Base-by-base conservation (phyloP, 64 coral and sea anemone genomes). In the Stylophora pistillata region DNA sequence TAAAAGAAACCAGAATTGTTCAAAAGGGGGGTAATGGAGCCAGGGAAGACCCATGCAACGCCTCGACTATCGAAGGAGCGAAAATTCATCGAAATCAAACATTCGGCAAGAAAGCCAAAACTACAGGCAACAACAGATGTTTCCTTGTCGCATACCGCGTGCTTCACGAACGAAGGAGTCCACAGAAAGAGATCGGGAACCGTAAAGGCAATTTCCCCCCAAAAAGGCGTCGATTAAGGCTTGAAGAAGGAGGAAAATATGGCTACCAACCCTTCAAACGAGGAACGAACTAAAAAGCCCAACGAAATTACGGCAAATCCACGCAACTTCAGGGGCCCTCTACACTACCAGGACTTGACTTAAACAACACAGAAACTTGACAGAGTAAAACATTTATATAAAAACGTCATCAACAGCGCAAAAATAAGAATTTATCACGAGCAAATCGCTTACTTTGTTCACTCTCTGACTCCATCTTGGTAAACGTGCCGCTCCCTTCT, bases 341-440 rank as follows among this genome's bases (percentile, higher is more conserved):
- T 47, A 84, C 70, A 65, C 55, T 56, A 69, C n/a, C 62, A 84
- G 53, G 60, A 84, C 80, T 84, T 63, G 80, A 84, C 89, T 90
- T 82, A 90, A 90, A 90, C 72, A 81, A 75, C 78, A 90, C 78
- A 90, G 53, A 90, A 90, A 90, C 78, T 72, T 73, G 89, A 90
- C 16, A 90, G 65, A 90, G 80, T 74, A 56, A 71, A 74, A 74
- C 58, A 58, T 84, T 79, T 81, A 80, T 80, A 79, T 82, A 84
- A 90, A 57, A 33, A 80, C 65, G 32, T 65, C 20, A 60, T 73
- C 70, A 83, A 90, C 63, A 80, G 76, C 76, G 63, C 55, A 84
- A 90, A 90, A 82, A 71, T 60, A 60, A 73, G 65, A 82, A 90
- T 72, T 81, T 90, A 81, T 73, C 61, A 74, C 81, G 89, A 90